Base-by-base conservation (phyloP, 2,797 vertebrate genomes). In the Betta splendens region DNA sequence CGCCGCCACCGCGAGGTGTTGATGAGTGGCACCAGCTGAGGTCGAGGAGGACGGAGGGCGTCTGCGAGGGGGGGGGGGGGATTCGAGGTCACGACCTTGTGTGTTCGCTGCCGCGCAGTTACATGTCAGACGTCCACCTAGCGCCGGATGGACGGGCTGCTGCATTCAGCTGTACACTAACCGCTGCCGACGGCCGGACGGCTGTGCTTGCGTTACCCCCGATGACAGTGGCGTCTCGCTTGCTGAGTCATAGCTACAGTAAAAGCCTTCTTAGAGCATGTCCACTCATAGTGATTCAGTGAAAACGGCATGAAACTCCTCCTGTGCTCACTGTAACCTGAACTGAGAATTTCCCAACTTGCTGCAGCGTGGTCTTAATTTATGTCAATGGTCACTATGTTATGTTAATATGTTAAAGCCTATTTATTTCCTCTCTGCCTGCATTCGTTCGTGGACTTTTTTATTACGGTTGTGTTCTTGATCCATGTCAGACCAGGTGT, bases 361-460 rank as follows among this genome's bases (percentile, higher is more conserved):
- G 75, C 86, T 89, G 85, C 85, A 86, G 73, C 85, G 81, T 88
- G 82, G 84, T 91, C 88, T 91, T 91, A 90, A 91, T 90, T 92
- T 91, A 90, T 89, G 53, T 65, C 64, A 42, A 61, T 78, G 71
- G 71, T 81, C 60, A 72, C 65, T 75, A 71, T 75, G 72, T 87
- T 75, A 69, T 69, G 67, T 83, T 76, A 50, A 66, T 67, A 67
- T 80, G 64, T 81, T 74, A 53, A 72, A 81, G 85, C 76, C 61
- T 90, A 92, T 92, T 92, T 92, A 92, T 92, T 91, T 84, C 87
- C 68, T 81, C 65, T 87, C 76, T 87, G 81, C 86, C 84, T 87
- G 86, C 75, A 51, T 90, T 85, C 72, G 69, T 77, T 69, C 51
- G 81, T 74, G 75, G 80, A 77, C n/a, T 80, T 77, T 73, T n/a